These are phyloP conservation scores for Percopsis transmontana DNA, from an alignment of 2,113 vertebrate genomes.

Conservation along the genomic window DNA sequence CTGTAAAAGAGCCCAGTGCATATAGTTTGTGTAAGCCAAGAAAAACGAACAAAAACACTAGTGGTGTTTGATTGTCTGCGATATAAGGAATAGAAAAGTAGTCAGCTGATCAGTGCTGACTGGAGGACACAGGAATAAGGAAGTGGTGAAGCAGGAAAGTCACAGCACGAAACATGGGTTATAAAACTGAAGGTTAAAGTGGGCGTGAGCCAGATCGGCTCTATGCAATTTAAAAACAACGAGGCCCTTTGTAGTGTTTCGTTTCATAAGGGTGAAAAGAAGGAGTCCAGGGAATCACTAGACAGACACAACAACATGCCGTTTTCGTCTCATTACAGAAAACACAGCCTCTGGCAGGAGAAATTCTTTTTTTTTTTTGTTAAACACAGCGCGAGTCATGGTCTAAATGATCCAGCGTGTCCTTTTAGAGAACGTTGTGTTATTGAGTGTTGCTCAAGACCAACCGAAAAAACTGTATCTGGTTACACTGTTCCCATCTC, in stretches of 20 bases:
- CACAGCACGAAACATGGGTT: slow-evolving; percentile 47
- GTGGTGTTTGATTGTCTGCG: slow-evolving; percentile 74
- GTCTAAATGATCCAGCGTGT: slow-evolving; percentile 48
- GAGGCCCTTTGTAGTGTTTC: slow-evolving; percentile 71
- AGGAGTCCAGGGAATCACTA: slow-evolving; percentile 46
- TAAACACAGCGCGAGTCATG: slow-evolving; percentile 48
- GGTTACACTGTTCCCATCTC: slow-evolving; percentile 64
- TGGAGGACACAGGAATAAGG: slow-evolving; percentile 60
- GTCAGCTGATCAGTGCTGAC: slow-evolving; percentile 49
- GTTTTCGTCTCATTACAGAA: slow-evolving; percentile 56
- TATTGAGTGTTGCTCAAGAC: slow-evolving; percentile 49
- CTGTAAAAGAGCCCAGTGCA: slow-evolving; percentile 35
- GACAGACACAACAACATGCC: slow-evolving; percentile 61
- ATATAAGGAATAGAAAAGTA: slow-evolving; percentile 59
- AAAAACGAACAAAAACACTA: slow-evolving; percentile 52
- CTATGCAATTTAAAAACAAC: slow-evolving; percentile 40
- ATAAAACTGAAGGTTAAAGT: slow-evolving; percentile 41
- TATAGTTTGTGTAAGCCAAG: slow-evolving; percentile 45
- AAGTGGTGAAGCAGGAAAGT: slow-evolving; percentile 52
- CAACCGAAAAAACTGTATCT: slow-evolving; percentile 74
- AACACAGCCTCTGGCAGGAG: slow-evolving; percentile 54
- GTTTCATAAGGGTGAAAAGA: slow-evolving; percentile 39
- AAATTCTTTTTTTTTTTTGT: slow-evolving; percentile 20
- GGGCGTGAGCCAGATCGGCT: slow-evolving; percentile 37
- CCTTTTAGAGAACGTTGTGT: slow-evolving; percentile 42